phyloP scores from a whole-genome alignment of 2,888 invertebrate species.

The Chloroclystis v-ata region DNA sequence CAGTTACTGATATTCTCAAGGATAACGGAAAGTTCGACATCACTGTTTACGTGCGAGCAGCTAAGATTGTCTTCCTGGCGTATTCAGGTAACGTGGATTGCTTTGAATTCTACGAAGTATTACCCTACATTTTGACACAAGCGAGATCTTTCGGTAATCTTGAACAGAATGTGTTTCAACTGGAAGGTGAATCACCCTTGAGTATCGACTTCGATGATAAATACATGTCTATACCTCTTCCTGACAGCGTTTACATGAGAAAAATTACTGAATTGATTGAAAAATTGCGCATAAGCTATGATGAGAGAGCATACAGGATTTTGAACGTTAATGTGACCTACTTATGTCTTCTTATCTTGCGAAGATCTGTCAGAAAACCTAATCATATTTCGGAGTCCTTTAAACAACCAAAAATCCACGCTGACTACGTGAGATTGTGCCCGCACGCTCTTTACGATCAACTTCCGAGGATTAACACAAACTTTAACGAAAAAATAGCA shows the following conservation, averaged over 20 bases:
- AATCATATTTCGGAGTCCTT: slow-evolving; percentile 9
- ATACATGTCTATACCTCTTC: slow-evolving; percentile 1
- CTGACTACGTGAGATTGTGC: slow-evolving; percentile 20
- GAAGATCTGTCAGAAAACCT: slow-evolving; percentile 15
- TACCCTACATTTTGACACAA: slow-evolving; percentile 22
- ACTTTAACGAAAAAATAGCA: not conserved
- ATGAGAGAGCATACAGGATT: slow-evolving; percentile 14
- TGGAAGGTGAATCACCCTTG: not conserved
- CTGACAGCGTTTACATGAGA: slow-evolving; percentile 17
- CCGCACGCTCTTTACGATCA: slow-evolving; percentile 13
- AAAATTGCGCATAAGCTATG: slow-evolving; percentile 7
- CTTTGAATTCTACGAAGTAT: not conserved
- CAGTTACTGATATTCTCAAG: not conserved
- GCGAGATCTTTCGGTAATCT: slow-evolving; percentile 19
- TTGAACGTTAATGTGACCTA: slow-evolving; percentile 21
- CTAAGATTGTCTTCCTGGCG: slow-evolving; percentile 10
- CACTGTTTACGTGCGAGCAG: slow-evolving; percentile 13
- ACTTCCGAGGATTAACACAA: slow-evolving; percentile 4
- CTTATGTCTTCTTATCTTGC: slow-evolving; percentile 15
- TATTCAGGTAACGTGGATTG: slow-evolving; percentile 10
- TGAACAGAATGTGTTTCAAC: slow-evolving; percentile 12
- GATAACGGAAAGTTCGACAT: slow-evolving; percentile 8
- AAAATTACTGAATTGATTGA: slow-evolving; percentile 12
- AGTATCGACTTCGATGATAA: not conserved
- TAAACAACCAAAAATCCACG: slow-evolving; percentile 12